Percentiles rank a stretch among this genome's conserved stretches.
These are phyloP conservation scores for Campylorhamphus procurvoides DNA, from an alignment of 2,113 vertebrate genomes.

Conservation along the genomic window DNA sequence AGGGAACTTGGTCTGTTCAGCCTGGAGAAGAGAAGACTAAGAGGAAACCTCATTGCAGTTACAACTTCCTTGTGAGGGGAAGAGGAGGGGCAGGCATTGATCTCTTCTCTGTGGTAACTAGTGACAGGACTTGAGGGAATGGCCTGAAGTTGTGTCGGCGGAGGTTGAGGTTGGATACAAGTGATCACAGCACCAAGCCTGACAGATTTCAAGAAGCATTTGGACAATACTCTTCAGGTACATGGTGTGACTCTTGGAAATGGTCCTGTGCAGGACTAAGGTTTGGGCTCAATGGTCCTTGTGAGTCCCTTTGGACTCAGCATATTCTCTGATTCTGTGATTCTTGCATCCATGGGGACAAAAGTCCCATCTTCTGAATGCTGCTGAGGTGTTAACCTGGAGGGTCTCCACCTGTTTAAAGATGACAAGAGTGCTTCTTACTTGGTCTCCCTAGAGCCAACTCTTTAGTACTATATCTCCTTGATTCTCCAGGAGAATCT, in stretches of 20 bases:
- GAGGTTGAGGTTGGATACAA: not conserved
- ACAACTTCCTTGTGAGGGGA: not conserved
- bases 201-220: not conserved
- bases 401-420: not conserved
- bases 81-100: not conserved
- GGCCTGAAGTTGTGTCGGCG: not conserved
- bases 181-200: not conserved
- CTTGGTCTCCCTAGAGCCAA: not conserved
- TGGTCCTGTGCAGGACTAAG: not conserved
- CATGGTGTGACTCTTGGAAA: not conserved
- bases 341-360: not conserved
- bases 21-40: not conserved
- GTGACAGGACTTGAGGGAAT: not conserved
- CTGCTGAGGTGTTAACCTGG: not conserved
- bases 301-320: not conserved
- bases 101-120: not conserved
- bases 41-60: not conserved
- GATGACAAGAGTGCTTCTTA: not conserved
- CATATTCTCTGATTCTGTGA: not conserved
- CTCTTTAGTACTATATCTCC: not conserved
- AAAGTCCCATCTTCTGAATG: not conserved
- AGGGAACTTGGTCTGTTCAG: not conserved
- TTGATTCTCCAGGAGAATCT: not conserved
- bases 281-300: not conserved
- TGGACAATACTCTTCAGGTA: not conserved